These are phyloP conservation scores for Drosophila paranaensis DNA, from an alignment of 2,888 invertebrate genomes.

Conservation along the genomic window DNA sequence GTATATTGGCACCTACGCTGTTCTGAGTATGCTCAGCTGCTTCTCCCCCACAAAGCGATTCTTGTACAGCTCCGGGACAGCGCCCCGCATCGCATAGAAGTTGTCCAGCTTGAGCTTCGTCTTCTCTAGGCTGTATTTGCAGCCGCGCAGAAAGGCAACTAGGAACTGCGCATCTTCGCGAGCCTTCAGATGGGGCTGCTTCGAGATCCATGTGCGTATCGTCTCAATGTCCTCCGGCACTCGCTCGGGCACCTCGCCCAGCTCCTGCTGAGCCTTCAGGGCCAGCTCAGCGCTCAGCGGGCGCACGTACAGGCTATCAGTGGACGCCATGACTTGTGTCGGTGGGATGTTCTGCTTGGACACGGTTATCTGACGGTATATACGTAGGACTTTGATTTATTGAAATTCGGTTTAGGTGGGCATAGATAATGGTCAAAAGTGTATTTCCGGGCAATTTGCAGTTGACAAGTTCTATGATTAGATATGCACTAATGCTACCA, in stretches of 20 bases:
- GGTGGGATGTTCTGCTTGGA: neutral
- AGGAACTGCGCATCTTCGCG: conserved; percentile 85
- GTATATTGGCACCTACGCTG: conserved; percentile 69
- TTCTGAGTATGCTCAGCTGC: conserved; percentile 77
- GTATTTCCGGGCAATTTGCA: conserved; percentile 40
- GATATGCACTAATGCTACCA: conserved; percentile 37
- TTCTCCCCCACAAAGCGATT: conserved; percentile 81
- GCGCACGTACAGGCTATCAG: conserved; percentile 61
- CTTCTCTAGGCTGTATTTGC: conserved; percentile 86
- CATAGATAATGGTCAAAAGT: conserved; percentile 24
- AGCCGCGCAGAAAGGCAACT: conserved; percentile 86
- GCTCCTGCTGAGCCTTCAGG: conserved; percentile 84
- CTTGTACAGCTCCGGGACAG: conserved; percentile 87
- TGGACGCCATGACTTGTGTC: conserved; percentile 46
- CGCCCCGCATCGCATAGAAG: conserved; percentile 87
- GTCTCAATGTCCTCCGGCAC: conserved; percentile 83
- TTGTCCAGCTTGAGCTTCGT: conserved; percentile 87
- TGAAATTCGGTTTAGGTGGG: conserved; percentile 43
- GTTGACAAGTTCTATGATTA: conserved; percentile 35
- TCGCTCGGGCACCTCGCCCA: conserved; percentile 85
- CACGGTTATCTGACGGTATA: conserved; percentile 30
- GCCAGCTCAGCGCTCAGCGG: conserved; percentile 77
- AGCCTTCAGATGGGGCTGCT: conserved; percentile 85
- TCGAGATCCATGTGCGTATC: conserved; percentile 86
- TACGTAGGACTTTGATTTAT: conserved; percentile 57